Evolutionary conservation across 1,140 invertebrate genomes (phyloP).

Genomic region (Sipha flava): DNA sequence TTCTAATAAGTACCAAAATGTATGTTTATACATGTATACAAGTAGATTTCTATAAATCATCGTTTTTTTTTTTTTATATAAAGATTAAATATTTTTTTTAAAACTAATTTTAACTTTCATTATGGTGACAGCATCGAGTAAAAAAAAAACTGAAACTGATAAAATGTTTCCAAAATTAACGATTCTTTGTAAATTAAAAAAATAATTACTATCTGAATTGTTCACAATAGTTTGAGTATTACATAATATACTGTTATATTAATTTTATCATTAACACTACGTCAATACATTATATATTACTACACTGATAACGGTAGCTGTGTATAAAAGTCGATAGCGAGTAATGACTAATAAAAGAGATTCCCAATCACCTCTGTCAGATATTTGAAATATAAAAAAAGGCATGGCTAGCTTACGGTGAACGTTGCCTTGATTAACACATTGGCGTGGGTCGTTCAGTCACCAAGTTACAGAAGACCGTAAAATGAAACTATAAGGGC

Average conservation of each 20-base stretch:
- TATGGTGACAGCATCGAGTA: neutral
- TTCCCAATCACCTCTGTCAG: neutral
- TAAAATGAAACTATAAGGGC: constrained; percentile 30
- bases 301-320: neutral
- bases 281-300: neutral
- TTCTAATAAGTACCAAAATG: neutral
- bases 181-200: neutral
- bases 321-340: neutral
- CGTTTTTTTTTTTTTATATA: neutral
- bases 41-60: neutral
- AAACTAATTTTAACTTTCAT: neutral
- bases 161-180: neutral
- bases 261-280: neutral
- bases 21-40: neutral
- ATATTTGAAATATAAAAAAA: no score
- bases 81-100: constrained; percentile 12
- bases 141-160: neutral
- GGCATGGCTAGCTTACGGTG: neutral
- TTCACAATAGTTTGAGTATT: neutral
- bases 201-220: neutral
- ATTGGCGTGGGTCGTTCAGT: constrained; percentile 4
- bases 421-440: neutral
- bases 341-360: neutral
- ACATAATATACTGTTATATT: neutral
- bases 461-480: constrained; percentile 16